phyloP scores from a whole-genome alignment of 2,113 vertebrate genomes.

The Pao palembangensis region DNA sequence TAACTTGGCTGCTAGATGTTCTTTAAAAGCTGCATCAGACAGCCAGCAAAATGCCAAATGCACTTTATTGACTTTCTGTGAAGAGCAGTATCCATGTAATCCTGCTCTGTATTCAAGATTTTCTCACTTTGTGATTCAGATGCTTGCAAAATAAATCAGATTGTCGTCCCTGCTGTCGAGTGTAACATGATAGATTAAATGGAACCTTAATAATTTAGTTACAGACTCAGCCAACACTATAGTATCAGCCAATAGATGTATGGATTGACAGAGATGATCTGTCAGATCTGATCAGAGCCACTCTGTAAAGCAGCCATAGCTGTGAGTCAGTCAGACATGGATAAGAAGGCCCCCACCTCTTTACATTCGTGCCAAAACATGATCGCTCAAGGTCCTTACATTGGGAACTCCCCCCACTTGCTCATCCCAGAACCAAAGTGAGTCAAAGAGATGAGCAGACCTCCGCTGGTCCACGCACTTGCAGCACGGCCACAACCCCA shows the following conservation, averaged over 20 bases:
- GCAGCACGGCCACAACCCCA: slow-evolving; percentile 3
- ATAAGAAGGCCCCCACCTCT: slow-evolving; percentile 13
- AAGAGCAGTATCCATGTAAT: no score
- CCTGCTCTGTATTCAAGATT: no score
- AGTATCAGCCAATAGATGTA: no score
- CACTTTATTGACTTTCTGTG: slow-evolving; percentile 9
- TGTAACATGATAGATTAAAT: no score
- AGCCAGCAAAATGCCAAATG: not conserved
- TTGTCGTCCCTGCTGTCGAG: no score
- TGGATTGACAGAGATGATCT: not conserved
- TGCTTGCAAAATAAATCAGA: no score
- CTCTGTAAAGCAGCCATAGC: not conserved
- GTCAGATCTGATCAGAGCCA: not conserved
- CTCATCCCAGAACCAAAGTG: slow-evolving; percentile 10
- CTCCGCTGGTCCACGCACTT: slow-evolving; percentile 10
- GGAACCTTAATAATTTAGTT: no score
- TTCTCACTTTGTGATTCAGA: no score
- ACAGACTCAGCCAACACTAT: no score
- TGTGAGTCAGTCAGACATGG: not conserved
- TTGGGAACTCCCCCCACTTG: slow-evolving; percentile 32
- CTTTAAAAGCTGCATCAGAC: no score
- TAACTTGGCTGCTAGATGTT: not conserved
- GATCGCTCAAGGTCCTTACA: slow-evolving; percentile 1
- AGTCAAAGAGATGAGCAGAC: slow-evolving; percentile 37
- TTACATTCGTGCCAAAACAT: slow-evolving; percentile 5